phyloP scores from a whole-genome alignment of 2,797 vertebrate genomes.

The Microchirus variegatus region DNA sequence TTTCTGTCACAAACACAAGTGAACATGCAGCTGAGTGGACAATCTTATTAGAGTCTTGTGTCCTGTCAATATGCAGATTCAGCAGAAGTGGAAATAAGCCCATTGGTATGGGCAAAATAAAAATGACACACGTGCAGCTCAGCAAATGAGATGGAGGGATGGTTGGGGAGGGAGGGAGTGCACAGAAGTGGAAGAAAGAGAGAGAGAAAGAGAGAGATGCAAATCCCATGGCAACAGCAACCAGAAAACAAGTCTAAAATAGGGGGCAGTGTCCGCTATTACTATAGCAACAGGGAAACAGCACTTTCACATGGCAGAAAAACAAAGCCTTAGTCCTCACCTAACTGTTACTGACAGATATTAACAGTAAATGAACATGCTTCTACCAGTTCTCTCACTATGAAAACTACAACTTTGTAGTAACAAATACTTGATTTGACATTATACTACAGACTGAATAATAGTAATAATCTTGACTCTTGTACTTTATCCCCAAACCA shows the following conservation, averaged over 20 bases:
- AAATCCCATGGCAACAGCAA: slow-evolving; percentile 90
- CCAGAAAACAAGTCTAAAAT: slow-evolving; percentile 89
- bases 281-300: slow-evolving; percentile 88
- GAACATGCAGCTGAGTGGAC: slow-evolving; percentile 20
- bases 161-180: slow-evolving; percentile 36
- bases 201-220: slow-evolving; percentile 69
- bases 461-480: too few relatives aligned
- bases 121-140: slow-evolving; percentile 68
- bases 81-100: slow-evolving; percentile 51
- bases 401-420: slow-evolving; percentile 10
- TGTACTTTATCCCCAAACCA: too few relatives aligned
- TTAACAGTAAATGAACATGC: slow-evolving; percentile 44
- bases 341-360: slow-evolving; percentile 63
- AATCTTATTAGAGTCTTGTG: slow-evolving; percentile 32
- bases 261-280: slow-evolving; percentile 89
- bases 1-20: slow-evolving; percentile 16
- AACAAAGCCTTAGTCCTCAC: slow-evolving; percentile 66
- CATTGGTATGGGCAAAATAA: slow-evolving; percentile 55
- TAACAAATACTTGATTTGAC: slow-evolving; percentile 2
- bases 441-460: too few relatives aligned
- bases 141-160: slow-evolving; percentile 64
- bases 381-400: slow-evolving; percentile 36
- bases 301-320: slow-evolving; percentile 79
- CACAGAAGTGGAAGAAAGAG: slow-evolving; percentile 52
- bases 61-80: slow-evolving; percentile 54